Evolutionary conservation across 2,888 invertebrate genomes (phyloP), one percentile per base, ranked within the genome.

Genomic region (Tipula confusa): DNA sequence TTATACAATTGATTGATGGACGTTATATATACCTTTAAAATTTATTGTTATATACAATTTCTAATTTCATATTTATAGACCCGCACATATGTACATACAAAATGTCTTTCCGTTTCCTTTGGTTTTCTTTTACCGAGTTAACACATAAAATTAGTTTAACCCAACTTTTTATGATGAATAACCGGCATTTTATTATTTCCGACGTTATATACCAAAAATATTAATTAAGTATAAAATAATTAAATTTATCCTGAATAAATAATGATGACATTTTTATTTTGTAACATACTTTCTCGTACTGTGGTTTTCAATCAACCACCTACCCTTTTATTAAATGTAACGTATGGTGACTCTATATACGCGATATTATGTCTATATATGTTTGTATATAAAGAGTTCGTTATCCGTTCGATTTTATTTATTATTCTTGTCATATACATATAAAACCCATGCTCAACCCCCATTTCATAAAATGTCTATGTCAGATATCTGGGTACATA

Each of bases 181-280:
- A 64, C 64, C 64, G 64, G 64, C 64, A 24, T 64, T 64, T 64
- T 64, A 64, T 64, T 64, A 64, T 64, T 64, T 64, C 64, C 64
- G 64, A 64, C 18, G 64, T 64, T 24, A 9, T n/a, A n/a, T 7
- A 64, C 64, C 24, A 64, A 24, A 64, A 64, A 64, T 64, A 64
- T 64, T 64, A 64, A 64, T 64, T 64, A 64, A 64, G 24, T 64
- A 24, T 24, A 64, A 24, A 9, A 64, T 64, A 64, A 64, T 24
- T 64, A 9, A 24, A 64, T 64, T 64, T 64, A 24, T 64, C 64
- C 64, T 64, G 64, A 64, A 64, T 64, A 64, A 64, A 64, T 64
- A 64, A 64, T 64, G 24, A 64, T 64, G 64, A 64, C 64, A 64
- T 18, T 64, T 64, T 64, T 33, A n/a, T 33, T 33, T 64, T 24